Evolutionary conservation across 64 coral and sea anemone genomes (phyloP).

Genomic region (Porites lutea): DNA sequence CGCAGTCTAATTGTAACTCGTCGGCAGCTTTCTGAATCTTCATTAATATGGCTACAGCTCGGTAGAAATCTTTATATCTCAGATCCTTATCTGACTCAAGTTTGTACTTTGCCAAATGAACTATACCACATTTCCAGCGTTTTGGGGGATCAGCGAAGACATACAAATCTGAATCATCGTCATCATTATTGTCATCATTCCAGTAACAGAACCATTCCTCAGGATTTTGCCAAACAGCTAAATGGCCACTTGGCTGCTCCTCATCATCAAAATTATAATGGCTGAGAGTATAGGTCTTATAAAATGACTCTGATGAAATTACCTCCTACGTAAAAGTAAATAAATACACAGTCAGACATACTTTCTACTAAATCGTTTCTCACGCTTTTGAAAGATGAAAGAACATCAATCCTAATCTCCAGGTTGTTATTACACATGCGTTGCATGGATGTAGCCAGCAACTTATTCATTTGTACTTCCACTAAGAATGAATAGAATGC

Average conservation of each 20-base stretch:
- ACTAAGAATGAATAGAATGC: too few relatives aligned
- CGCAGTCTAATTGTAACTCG: slow-evolving; percentile 18
- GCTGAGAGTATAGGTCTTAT: slow-evolving; percentile 15
- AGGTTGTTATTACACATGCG: too few relatives aligned
- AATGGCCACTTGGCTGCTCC: slow-evolving; percentile 48
- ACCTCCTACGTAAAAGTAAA: slow-evolving; percentile 25
- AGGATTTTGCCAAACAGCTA: not conserved
- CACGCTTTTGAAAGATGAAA: too few relatives aligned
- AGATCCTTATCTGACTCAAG: slow-evolving; percentile 3
- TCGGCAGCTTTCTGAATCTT: slow-evolving; percentile 24
- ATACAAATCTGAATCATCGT: slow-evolving; percentile 3
- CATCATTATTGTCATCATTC: not conserved
- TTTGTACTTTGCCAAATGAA: slow-evolving; percentile 30
- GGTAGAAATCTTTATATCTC: slow-evolving; percentile 49
- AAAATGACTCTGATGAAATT: slow-evolving; percentile 33
- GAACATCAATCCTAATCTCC: too few relatives aligned
- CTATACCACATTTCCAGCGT: slow-evolving; percentile 45
- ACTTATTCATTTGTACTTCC: too few relatives aligned
- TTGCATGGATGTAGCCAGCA: too few relatives aligned
- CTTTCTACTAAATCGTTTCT: too few relatives aligned
- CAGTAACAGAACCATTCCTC: slow-evolving; percentile 42
- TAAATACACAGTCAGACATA: too few relatives aligned
- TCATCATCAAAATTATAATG: slow-evolving; percentile 17
- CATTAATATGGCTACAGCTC: slow-evolving; percentile 23
- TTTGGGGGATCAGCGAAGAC: slow-evolving; percentile 60